These are phyloP conservation scores for Ailurus styani DNA, from an alignment of 2,113 vertebrate species.

Conservation along the genomic window DNA sequence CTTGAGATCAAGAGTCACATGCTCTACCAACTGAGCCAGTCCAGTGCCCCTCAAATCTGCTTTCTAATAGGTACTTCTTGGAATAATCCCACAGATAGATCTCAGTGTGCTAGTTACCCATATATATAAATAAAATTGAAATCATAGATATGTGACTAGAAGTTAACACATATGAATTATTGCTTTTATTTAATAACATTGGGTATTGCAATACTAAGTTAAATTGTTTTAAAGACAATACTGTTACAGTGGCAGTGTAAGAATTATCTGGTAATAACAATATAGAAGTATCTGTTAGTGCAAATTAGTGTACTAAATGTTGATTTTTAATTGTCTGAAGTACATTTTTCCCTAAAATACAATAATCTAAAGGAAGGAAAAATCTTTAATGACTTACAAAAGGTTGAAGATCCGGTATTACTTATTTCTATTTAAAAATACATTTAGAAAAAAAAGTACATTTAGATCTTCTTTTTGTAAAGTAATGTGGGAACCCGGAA, in stretches of 20 bases:
- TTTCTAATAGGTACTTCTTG: background rate
- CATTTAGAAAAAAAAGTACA: background rate
- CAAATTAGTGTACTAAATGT: background rate
- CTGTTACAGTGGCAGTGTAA: background rate
- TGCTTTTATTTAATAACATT: background rate
- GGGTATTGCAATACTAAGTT: background rate
- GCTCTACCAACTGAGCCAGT: background rate
- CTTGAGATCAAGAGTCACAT: background rate
- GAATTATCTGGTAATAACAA: background rate
- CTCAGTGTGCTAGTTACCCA: background rate
- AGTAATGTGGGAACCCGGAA: background rate
- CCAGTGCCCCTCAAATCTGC: background rate
- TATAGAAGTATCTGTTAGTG: background rate
- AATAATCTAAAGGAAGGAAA: background rate
- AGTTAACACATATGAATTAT: background rate
- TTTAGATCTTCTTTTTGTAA: background rate
- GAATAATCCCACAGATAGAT: slow-evolving; percentile 4
- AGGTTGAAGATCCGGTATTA: background rate
- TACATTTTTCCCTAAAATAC: background rate
- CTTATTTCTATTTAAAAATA: background rate
- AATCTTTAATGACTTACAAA: background rate
- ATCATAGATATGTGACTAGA: background rate
- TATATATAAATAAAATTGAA: background rate
- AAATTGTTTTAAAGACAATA: background rate
- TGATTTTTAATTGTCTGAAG: background rate